These are phyloP conservation scores for Punctoribates punctum DNA, from an alignment of 2,888 invertebrate species.

Conservation along the genomic window DNA sequence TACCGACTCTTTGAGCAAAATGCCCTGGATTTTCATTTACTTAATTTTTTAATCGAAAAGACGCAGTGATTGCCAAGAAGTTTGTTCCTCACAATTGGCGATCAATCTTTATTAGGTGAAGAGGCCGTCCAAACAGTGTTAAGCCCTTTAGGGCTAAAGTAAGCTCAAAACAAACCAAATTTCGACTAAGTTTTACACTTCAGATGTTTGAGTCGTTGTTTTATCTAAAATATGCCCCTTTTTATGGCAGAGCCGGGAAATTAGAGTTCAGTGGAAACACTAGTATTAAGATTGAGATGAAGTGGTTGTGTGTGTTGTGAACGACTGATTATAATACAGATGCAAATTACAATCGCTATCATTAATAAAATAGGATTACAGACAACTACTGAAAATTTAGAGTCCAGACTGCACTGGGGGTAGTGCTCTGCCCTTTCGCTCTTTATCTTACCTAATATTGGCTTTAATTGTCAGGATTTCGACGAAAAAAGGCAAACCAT, in stretches of 20 bases:
- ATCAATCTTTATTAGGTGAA: constrained; percentile 27
- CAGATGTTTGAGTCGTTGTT: not conserved
- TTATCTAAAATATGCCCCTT: constrained; percentile 2
- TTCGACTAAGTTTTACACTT: not conserved
- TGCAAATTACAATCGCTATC: constrained; percentile 29
- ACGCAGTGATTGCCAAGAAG: constrained; percentile 12
- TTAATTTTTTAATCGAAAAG: constrained; percentile 25
- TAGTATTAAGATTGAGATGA: not conserved
- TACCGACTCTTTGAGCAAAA: not conserved
- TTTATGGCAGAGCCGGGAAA: not conserved
- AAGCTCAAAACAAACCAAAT: constrained; percentile 26
- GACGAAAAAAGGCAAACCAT: constrained; percentile 1
- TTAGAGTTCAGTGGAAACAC: not conserved
- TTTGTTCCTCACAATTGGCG: constrained; percentile 16
- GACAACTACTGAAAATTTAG: constrained; percentile 6
- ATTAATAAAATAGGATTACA: constrained; percentile 31
- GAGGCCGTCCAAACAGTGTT: not conserved
- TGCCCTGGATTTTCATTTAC: not conserved
- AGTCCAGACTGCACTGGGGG: not conserved
- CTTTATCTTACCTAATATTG: constrained; percentile 22
- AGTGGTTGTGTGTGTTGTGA: not conserved
- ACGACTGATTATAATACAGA: constrained; percentile 8
- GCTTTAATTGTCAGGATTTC: constrained; percentile 20
- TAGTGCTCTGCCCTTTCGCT: not conserved
- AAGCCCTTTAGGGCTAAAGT: constrained; percentile 24